These are phyloP conservation scores for Mesitornis unicolor DNA, from an alignment of 2,113 vertebrate species.

Conservation along the genomic window DNA sequence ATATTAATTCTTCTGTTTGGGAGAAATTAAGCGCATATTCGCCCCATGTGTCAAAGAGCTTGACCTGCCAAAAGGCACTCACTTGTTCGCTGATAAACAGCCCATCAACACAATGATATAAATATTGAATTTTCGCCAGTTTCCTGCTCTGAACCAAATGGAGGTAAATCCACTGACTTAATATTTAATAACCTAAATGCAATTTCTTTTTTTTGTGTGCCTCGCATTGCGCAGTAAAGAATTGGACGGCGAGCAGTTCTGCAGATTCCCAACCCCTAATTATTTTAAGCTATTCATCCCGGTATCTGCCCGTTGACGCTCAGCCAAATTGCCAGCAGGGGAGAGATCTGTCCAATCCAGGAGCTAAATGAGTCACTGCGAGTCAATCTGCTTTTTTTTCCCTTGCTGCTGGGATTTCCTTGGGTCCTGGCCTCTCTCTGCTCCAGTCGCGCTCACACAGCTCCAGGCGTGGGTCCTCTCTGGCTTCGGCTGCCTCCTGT, in stretches of 20 bases:
- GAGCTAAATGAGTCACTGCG: constrained; percentile 88
- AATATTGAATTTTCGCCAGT: constrained; percentile 79
- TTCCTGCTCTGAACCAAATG: constrained; percentile 77
- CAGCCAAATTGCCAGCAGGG: constrained; percentile 85
- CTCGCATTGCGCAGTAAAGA: constrained; percentile 73
- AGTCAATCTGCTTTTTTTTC: constrained; percentile 85
- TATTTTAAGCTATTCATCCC: constrained; percentile 86
- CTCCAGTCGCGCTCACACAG: constrained; percentile 53
- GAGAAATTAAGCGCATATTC: constrained; percentile 60
- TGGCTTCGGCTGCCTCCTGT: constrained; percentile 59
- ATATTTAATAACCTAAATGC: constrained; percentile 85
- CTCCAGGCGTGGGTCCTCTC: constrained; percentile 60
- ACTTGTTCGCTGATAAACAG: constrained; percentile 75
- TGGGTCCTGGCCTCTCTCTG: constrained; percentile 64
- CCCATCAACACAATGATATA: constrained; percentile 74
- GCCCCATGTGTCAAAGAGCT: constrained; percentile 70
- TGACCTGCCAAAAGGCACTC: constrained; percentile 77
- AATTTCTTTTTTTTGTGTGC: constrained; percentile 77
- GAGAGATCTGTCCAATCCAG: constrained; percentile 84
- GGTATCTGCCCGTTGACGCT: constrained; percentile 79
- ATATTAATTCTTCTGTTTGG: constrained; percentile 70
- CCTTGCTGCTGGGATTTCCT: constrained; percentile 77
- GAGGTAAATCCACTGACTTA: constrained; percentile 82
- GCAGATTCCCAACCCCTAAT: constrained; percentile 76
- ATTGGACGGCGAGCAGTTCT: constrained; percentile 77